Conservation (phyloP, 2,797 vertebrate species). For the Enteromius trimaculatus region DNA sequence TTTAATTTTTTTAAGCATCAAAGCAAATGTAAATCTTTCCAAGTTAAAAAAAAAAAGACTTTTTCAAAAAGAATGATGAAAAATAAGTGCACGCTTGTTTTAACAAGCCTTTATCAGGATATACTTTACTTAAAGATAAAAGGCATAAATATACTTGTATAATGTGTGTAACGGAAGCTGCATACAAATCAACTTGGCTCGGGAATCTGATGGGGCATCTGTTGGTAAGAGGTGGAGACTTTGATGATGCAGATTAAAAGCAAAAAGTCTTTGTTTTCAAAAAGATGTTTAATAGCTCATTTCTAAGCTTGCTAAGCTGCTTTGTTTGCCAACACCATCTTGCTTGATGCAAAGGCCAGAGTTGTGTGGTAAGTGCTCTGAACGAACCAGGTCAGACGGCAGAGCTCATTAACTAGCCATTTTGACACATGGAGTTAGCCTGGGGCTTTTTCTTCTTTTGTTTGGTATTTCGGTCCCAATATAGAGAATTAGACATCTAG, state of each 20-base stretch:
- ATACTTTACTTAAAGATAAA: background rate
- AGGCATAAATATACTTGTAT: background rate
- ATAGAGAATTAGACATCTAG: constrained; percentile 13
- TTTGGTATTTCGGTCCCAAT: constrained; percentile 26
- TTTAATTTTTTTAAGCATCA: background rate
- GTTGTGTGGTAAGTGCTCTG: background rate
- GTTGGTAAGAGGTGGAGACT: constrained; percentile 2
- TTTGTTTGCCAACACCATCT: background rate
- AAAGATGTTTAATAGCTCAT: constrained; percentile 14
- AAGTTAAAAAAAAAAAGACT: background rate
- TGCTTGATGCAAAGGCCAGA: constrained; percentile 2
- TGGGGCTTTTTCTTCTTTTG: constrained; percentile 4
- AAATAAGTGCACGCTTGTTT: background rate
- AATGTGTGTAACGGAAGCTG: background rate
- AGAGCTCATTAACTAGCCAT: constrained; percentile 20
- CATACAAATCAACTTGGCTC: constrained; percentile 12
- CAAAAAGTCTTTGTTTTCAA: background rate
- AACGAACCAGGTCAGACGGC: constrained; percentile 12
- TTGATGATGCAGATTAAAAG: constrained; percentile 7
- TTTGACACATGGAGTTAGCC: constrained; percentile 9
- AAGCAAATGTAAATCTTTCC: background rate
- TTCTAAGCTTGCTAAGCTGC: background rate
- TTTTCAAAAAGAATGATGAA: background rate
- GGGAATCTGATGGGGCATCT: background rate
- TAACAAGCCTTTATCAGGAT: background rate